These are phyloP conservation scores for Hiodon tergisus DNA, from an alignment of 2,113 vertebrate species.

Conservation along the genomic window DNA sequence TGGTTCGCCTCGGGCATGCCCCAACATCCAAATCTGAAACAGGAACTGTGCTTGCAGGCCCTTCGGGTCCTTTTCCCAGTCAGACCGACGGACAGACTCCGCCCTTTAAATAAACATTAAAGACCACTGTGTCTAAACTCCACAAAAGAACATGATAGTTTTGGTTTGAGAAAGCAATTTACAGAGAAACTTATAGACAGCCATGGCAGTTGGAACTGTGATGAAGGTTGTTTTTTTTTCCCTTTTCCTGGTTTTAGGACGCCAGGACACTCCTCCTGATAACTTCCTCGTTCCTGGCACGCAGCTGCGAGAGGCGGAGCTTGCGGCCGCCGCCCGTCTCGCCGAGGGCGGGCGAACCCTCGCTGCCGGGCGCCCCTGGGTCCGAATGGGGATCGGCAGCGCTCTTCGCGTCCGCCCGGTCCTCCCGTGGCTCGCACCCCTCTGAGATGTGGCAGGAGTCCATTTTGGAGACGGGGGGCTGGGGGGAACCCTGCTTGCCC, in stretches of 20 bases:
- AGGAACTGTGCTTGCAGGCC: slow-evolving; percentile 13
- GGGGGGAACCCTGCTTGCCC: slow-evolving; percentile 50
- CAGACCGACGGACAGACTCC: slow-evolving; percentile 11
- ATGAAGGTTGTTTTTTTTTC: slow-evolving; percentile 24
- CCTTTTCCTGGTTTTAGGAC: slow-evolving; percentile 61
- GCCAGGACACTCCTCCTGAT: slow-evolving; percentile 88
- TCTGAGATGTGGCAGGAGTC: slow-evolving; percentile 70
- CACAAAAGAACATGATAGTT: slow-evolving; percentile 17
- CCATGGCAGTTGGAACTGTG: slow-evolving; percentile 67
- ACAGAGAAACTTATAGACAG: slow-evolving; percentile 28
- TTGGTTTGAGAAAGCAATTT: slow-evolving; percentile 40
- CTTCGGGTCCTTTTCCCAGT: not conserved
- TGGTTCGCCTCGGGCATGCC: slow-evolving; percentile 25
- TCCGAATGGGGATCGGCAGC: slow-evolving; percentile 50
- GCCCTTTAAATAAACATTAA: slow-evolving; percentile 34
- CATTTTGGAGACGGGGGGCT: slow-evolving; percentile 67
- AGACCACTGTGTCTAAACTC: not conserved
- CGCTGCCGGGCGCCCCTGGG: slow-evolving; percentile 47
- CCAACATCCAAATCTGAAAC: slow-evolving; percentile 23
- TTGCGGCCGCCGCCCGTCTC: slow-evolving; percentile 73
- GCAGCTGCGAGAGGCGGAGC: slow-evolving; percentile 70
- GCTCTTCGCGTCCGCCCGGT: slow-evolving; percentile 46
- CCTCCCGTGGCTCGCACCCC: slow-evolving; percentile 43
- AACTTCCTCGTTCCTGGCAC: slow-evolving; percentile 78
- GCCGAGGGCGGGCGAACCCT: slow-evolving; percentile 66